These are phyloP conservation scores for Peromyscus maniculatus DNA, from an alignment of 2,113 vertebrate genomes.

Conservation along the genomic window DNA sequence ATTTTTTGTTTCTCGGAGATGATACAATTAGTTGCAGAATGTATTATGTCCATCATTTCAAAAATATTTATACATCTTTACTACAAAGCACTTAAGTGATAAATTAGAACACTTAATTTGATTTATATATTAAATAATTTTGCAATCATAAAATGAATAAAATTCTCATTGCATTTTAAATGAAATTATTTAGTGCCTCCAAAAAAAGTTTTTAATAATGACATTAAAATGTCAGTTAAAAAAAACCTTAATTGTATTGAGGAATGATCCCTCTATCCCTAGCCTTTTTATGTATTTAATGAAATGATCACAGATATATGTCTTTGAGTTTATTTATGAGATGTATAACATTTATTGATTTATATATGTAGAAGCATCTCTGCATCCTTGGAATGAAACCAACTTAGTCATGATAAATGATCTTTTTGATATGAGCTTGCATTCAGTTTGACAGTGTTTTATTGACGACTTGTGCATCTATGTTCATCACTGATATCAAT, in stretches of 20 bases:
- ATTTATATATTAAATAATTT: neutral
- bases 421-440: neutral
- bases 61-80: neutral
- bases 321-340: neutral
- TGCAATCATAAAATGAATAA: neutral
- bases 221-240: constrained; percentile 19
- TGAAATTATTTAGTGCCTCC: neutral
- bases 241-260: neutral
- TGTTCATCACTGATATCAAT: neutral
- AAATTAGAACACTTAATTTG: neutral
- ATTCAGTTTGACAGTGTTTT: neutral
- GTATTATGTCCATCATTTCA: neutral
- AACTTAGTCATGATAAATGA: neutral
- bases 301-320: neutral
- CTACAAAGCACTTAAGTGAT: constrained; percentile 15
- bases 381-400: neutral
- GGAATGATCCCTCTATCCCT: neutral
- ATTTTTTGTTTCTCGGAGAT: constrained; percentile 65
- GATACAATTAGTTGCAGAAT: neutral
- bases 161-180: constrained; percentile 18
- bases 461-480: neutral
- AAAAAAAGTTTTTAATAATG: constrained; percentile 40
- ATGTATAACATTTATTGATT: neutral
- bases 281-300: neutral
- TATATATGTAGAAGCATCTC: no score